Evolutionary conservation across 1,140 invertebrate species (phyloP), one percentile per base, ranked within the genome.

Genomic region (Rhopalosiphum padi): DNA sequence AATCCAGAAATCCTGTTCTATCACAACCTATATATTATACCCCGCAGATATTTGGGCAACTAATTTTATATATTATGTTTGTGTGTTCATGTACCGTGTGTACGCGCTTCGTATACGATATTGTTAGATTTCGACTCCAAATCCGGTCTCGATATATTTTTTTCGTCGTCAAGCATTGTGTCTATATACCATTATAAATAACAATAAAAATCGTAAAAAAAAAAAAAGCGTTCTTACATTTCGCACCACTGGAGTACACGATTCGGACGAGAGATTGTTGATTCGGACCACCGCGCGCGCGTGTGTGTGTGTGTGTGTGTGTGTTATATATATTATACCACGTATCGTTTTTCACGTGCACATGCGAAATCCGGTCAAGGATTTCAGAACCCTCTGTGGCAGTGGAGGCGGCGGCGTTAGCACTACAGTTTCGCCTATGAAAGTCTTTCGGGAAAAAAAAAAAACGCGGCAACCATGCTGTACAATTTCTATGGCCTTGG

Each of bases 331-430:
- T 46, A 30, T 30, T 51, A 23, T 48, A 87, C 46, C n/a, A 4
- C 4, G 18, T 51, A 91, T 83, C 46, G 25, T 92, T 92, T 92
- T 92, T 92, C 77, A 90, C 88, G 88, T 90, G 51, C 37, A 85
- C 60, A 77, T n/a, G n/a, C 82, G 77, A 92, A 92, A 85, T 92
- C 68, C 91, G 91, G 91, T 92, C 91, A 92, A 92, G 91, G 91
- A 92, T 92, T 92, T 82, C 48, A 37, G 41, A 85, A 85, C 77
- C 43, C 91, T 91, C 43, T 48, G 87, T 88, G 8, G 25, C 83
- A 2, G 83, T 85, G 22, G 83, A 60, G 55, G 25, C 60, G 60
- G 60, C 60, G 15, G n/a, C 60, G 60, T n/a, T n/a, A n/a, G 60
- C 30, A 77, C 60, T 43, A 86, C 87, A 23, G 46, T 88, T 51